Evolutionary conservation across 2,888 invertebrate genomes (phyloP).

Genomic region (Artemia sinica): DNA sequence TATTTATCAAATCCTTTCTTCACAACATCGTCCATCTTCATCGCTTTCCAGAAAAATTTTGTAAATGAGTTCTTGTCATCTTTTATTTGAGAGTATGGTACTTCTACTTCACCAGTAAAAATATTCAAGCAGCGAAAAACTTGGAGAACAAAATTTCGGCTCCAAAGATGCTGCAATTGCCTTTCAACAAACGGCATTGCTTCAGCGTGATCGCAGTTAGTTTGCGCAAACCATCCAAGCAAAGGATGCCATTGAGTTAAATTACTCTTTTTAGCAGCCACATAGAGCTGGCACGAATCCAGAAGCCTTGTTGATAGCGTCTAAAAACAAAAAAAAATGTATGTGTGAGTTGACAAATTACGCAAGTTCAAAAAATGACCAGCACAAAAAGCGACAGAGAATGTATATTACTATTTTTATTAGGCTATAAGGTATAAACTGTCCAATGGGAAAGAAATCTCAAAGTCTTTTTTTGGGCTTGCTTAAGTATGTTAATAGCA

Average conservation of each 20-base stretch:
- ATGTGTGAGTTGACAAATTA: too few species aligned
- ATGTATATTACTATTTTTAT: too few species aligned
- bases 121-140: conserved; percentile 17
- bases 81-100: not conserved
- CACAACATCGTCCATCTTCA: conserved; percentile 16
- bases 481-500: too few species aligned
- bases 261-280: conserved; percentile 74
- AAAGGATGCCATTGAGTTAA: conserved; percentile 95
- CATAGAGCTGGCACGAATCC: conserved; percentile 76
- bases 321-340: conserved; percentile 43
- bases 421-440: too few species aligned
- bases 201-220: conserved; percentile 46
- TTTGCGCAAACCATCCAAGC: conserved; percentile 81
- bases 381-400: too few species aligned
- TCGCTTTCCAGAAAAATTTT: not conserved
- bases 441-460: too few species aligned
- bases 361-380: too few species aligned
- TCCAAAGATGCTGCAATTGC: conserved; percentile 58
- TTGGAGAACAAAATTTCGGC: conserved; percentile 27
- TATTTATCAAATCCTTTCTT: conserved; percentile 21
- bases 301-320: conserved; percentile 65
- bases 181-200: conserved; percentile 46
- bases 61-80: conserved; percentile 14
- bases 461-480: too few species aligned
- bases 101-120: not conserved